phyloP scores from a whole-genome alignment of 2,888 invertebrate genomes.

The Timema podura region DNA sequence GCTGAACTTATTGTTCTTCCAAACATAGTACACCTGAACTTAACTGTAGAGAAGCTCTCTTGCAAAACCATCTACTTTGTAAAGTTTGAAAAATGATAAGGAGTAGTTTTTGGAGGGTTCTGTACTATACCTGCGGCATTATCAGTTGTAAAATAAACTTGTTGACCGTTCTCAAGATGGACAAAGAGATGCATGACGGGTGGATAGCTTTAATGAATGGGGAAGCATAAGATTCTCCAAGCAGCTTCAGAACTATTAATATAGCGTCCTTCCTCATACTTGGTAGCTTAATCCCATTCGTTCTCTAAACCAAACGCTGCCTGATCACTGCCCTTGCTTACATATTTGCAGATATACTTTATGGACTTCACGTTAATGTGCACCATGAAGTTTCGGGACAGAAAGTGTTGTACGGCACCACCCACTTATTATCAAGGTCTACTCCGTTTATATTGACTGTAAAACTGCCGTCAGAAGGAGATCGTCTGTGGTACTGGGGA shows the following conservation, averaged over 20 bases:
- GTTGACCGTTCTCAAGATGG: constrained; percentile 30
- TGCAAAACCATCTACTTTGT: constrained; percentile 39
- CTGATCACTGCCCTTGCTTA: constrained; percentile 33
- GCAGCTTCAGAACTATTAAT: constrained; percentile 27
- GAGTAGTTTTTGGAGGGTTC: constrained; percentile 36
- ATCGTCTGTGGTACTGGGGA: constrained; percentile 39
- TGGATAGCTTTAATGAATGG: constrained; percentile 16
- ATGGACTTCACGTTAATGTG: constrained; percentile 33
- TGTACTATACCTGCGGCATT: constrained; percentile 3
- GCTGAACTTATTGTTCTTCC: constrained; percentile 26
- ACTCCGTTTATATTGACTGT: background rate
- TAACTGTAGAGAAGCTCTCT: constrained; percentile 40
- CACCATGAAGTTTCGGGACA: constrained; percentile 26
- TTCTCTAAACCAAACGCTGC: constrained; percentile 25
- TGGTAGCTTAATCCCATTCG: constrained; percentile 31
- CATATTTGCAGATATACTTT: constrained; percentile 32
- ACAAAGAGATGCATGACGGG: constrained; percentile 7
- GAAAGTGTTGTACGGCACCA: constrained; percentile 30
- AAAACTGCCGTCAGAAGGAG: background rate
- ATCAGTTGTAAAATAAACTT: constrained; percentile 24
- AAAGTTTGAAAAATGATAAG: constrained; percentile 41
- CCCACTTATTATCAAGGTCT: constrained; percentile 32
- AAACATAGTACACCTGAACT: constrained; percentile 37
- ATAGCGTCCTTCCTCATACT: constrained; percentile 33
- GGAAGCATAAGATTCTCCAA: constrained; percentile 33